Percentiles rank a stretch among this genome's conserved stretches.
Evolutionary conservation across 1,140 invertebrate genomes (phyloP).

Genomic region (Drosophila punjabiensis): DNA sequence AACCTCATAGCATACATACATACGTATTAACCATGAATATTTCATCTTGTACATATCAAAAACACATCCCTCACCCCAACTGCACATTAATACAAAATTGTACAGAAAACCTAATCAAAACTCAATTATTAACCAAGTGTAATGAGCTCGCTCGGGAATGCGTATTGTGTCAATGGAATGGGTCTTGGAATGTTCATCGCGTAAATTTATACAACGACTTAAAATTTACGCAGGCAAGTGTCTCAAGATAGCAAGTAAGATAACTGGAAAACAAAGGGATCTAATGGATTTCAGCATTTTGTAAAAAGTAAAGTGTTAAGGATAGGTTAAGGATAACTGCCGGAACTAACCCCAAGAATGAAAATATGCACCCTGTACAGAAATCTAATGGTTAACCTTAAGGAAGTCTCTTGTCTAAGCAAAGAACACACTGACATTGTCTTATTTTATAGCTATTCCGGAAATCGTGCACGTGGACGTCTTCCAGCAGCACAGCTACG

Average conservation of each 20-base stretch:
- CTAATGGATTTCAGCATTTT: not conserved
- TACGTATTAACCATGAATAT: constrained; percentile 29
- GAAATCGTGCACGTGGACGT: constrained; percentile 90
- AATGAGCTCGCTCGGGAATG: constrained; percentile 25
- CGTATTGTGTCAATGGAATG: constrained; percentile 15
- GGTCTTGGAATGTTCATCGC: constrained; percentile 18
- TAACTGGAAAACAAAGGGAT: not conserved
- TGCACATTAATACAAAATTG: constrained; percentile 22
- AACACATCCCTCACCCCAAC: constrained; percentile 8
- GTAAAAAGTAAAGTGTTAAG: constrained; percentile 15
- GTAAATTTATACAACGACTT: constrained; percentile 18
- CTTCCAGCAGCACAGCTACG: constrained; percentile 90
- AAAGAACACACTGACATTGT: constrained; percentile 6
- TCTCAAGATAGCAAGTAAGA: not conserved
- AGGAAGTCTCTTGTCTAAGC: not conserved
- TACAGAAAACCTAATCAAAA: constrained; percentile 29
- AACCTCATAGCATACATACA: constrained; percentile 10
- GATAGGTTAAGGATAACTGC: constrained; percentile 26
- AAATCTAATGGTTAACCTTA: constrained; percentile 20
- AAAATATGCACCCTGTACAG: constrained; percentile 33
- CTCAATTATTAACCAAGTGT: constrained; percentile 33
- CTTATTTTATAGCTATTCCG: constrained; percentile 89
- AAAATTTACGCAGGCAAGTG: constrained; percentile 13
- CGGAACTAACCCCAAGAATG: constrained; percentile 29
- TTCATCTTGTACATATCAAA: constrained; percentile 31